phyloP scores from a whole-genome alignment of 1,140 invertebrate genomes.

The Geopemphigus sp. region DNA sequence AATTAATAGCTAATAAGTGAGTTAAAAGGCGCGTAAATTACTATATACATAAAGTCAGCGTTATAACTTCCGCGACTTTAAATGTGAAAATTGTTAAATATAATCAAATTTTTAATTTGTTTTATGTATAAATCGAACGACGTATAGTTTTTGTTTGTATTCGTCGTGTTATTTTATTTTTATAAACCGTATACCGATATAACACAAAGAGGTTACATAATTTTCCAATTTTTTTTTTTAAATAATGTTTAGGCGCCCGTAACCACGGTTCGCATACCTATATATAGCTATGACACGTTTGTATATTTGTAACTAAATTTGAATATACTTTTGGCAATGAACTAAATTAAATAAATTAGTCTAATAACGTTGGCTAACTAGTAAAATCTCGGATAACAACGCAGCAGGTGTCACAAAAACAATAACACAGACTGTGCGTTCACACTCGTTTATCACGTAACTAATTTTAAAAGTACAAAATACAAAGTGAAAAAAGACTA shows the following conservation, averaged over 20 bases:
- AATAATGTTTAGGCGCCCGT: constrained; percentile 2
- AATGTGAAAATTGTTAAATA: too few species aligned
- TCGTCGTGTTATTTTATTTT: too few species aligned
- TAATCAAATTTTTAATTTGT: too few species aligned
- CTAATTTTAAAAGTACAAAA: constrained; percentile 5
- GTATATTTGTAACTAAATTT: constrained; percentile 4
- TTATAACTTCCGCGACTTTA: too few species aligned
- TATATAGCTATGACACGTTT: background rate
- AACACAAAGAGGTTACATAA: too few species aligned
- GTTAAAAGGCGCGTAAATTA: too few species aligned
- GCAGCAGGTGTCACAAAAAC: constrained; percentile 26
- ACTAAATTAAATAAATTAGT: constrained; percentile 30
- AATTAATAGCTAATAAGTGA: too few species aligned
- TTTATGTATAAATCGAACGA: too few species aligned
- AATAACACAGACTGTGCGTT: constrained; percentile 11
- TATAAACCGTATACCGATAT: too few species aligned
- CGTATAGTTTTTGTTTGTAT: too few species aligned
- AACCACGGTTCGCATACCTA: background rate
- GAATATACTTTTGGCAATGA: background rate
- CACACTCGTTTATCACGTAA: background rate
- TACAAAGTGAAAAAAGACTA: background rate
- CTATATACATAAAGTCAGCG: too few species aligned
- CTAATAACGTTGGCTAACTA: constrained; percentile 1
- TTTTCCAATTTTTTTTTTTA: constrained; percentile 27
- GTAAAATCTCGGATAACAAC: constrained; percentile 22